These are phyloP conservation scores for Enteromius afrohamiltoni DNA, from an alignment of 2,797 vertebrate species.

Conservation along the genomic window DNA sequence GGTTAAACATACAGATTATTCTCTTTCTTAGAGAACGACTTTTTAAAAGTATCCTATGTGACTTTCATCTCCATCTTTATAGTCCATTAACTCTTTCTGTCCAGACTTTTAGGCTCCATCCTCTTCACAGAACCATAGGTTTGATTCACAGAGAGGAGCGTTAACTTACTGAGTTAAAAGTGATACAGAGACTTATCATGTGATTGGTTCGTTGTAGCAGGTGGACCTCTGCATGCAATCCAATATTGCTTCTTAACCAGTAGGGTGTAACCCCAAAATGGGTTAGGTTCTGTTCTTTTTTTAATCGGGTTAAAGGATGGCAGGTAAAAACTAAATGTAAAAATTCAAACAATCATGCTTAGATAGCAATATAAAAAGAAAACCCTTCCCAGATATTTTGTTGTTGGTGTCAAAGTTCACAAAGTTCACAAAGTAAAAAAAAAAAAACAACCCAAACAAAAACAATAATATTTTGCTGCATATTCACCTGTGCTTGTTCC, in stretches of 20 bases:
- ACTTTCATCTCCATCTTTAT: conserved; percentile 12
- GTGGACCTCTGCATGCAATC: not conserved
- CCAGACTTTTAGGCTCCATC: not conserved
- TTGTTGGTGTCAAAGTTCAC: not conserved
- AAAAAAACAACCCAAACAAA: too few relatives aligned
- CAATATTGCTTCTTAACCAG: conserved; percentile 1
- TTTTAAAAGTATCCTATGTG: not conserved
- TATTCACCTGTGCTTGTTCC: not conserved
- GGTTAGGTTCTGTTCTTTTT: too few relatives aligned
- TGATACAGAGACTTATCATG: not conserved
- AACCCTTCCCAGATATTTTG: not conserved
- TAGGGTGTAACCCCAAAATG: not conserved
- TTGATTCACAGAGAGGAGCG: not conserved
- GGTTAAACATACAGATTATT: not conserved
- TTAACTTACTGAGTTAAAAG: not conserved
- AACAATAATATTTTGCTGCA: not conserved
- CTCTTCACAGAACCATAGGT: not conserved
- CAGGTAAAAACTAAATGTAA: not conserved
- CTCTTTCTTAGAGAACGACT: not conserved
- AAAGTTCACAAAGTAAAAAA: too few relatives aligned
- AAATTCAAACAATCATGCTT: not conserved
- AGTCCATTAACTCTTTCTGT: conserved; percentile 8
- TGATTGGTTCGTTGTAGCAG: not conserved
- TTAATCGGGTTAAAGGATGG: not conserved
- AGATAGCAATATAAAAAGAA: not conserved